Conservation (phyloP, 2,888 invertebrate genomes). For the Drosophila peninsularis region DNA sequence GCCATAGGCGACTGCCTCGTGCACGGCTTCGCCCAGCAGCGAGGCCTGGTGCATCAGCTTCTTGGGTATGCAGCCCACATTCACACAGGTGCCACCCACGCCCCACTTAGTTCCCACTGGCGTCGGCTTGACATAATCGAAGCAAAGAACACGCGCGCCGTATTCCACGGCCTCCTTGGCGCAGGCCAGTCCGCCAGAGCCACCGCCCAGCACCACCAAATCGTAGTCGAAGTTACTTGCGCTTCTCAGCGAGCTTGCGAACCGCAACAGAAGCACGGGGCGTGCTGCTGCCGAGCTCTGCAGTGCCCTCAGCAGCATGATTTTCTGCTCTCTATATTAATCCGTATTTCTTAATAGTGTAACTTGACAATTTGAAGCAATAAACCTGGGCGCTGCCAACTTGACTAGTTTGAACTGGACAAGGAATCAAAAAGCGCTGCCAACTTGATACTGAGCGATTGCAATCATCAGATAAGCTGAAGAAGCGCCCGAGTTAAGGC, state of each 20-base stretch:
- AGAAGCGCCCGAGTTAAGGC: too few species aligned
- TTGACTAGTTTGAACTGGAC: slow-evolving; percentile 3
- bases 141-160: slow-evolving; percentile 93
- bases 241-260: neutral
- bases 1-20: slow-evolving; percentile 92
- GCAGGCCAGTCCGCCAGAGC: slow-evolving; percentile 97
- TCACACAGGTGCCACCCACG: slow-evolving; percentile 99
- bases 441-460: slow-evolving; percentile 2
- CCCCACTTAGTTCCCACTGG: slow-evolving; percentile 97
- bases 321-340: slow-evolving; percentile 16
- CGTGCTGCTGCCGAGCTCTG: neutral
- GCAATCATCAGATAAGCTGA: neutral
- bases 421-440: neutral
- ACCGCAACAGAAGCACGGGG: slow-evolving; percentile 1
- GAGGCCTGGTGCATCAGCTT: slow-evolving; percentile 99
- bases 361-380: slow-evolving; percentile 33
- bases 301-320: slow-evolving; percentile 30
- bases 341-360: neutral
- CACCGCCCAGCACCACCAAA: slow-evolving; percentile 97
- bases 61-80: slow-evolving; percentile 99
- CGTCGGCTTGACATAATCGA: slow-evolving; percentile 94
- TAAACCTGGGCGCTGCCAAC: slow-evolving; percentile 15
- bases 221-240: slow-evolving; percentile 89
- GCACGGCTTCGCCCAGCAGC: slow-evolving; percentile 92
- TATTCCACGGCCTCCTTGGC: slow-evolving; percentile 94